Percentiles rank a stretch among this genome's conserved stretches.
These are phyloP conservation scores for Neelides folsomi DNA, from an alignment of 2,888 invertebrate genomes.

Conservation along the genomic window DNA sequence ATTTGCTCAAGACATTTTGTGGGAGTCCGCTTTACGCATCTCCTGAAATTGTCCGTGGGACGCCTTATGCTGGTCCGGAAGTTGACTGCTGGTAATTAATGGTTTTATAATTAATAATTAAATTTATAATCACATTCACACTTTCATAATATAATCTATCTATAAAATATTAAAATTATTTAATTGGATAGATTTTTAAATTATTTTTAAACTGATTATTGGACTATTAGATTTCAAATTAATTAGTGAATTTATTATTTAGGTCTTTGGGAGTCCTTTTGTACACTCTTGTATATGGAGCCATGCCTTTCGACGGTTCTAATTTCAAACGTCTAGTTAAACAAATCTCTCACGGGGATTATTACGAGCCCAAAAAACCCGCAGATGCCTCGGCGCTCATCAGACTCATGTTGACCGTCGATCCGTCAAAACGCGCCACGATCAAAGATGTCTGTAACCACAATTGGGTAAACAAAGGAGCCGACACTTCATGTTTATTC, in stretches of 20 bases:
- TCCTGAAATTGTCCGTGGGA: slow-evolving; percentile 86
- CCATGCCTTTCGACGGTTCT: slow-evolving; percentile 90
- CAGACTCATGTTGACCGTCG: slow-evolving; percentile 84
- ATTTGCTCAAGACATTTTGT: slow-evolving; percentile 80
- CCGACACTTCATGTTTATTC: slow-evolving; percentile 65
- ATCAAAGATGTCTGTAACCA: slow-evolving; percentile 89
- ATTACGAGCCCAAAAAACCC: slow-evolving; percentile 90
- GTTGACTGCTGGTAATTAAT: slow-evolving; percentile 45
- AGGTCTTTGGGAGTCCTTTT: slow-evolving; percentile 91
- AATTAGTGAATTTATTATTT: not conserved
- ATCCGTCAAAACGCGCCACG: slow-evolving; percentile 73
- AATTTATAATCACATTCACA: not conserved
- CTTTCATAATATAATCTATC: not conserved
- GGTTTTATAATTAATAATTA: not conserved
- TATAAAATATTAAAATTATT: no score
- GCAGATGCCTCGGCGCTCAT: slow-evolving; percentile 86
- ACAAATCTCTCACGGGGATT: slow-evolving; percentile 94
- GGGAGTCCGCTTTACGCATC: slow-evolving; percentile 94
- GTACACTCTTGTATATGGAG: slow-evolving; percentile 95
- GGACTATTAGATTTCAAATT: not conserved
- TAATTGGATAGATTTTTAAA: no score
- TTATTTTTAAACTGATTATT: not conserved
- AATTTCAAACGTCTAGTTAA: slow-evolving; percentile 93
- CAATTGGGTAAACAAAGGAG: slow-evolving; percentile 91
- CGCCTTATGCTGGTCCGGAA: slow-evolving; percentile 93